Conservation (phyloP, 1,140 invertebrate genomes). For the Drosophila aff. region DNA sequence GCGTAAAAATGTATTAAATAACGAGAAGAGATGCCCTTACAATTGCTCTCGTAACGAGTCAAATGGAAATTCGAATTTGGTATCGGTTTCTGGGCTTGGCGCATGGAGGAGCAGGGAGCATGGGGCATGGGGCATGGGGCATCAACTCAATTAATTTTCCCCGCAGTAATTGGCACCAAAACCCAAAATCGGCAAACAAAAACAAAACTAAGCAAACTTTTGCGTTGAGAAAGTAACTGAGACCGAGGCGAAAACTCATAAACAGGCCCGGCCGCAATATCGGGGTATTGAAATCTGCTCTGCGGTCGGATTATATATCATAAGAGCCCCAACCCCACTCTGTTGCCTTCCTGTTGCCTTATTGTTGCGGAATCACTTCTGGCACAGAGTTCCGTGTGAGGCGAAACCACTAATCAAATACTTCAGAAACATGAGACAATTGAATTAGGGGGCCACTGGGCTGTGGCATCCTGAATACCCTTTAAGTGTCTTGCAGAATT, state of each 20-base stretch:
- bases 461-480: neutral
- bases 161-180: slow-evolving; percentile 27
- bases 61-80: slow-evolving; percentile 16
- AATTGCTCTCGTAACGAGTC: slow-evolving; percentile 7
- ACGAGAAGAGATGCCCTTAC: slow-evolving; percentile 4
- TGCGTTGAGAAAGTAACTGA: slow-evolving; percentile 22
- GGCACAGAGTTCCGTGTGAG: slow-evolving; percentile 20
- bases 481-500: neutral
- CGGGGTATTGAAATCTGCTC: slow-evolving; percentile 16
- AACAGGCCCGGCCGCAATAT: slow-evolving; percentile 5
- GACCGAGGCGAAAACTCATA: neutral
- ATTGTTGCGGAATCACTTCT: slow-evolving; percentile 17
- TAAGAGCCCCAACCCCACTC: neutral
- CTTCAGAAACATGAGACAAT: slow-evolving; percentile 12
- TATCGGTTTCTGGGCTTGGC: neutral
- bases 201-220: slow-evolving; percentile 7
- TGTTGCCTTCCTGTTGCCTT: too few species aligned
- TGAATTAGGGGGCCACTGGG: neutral
- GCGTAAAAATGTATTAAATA: slow-evolving; percentile 29
- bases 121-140: neutral
- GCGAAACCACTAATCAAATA: slow-evolving; percentile 36
- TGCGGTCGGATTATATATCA: slow-evolving; percentile 47
- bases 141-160: slow-evolving; percentile 29
- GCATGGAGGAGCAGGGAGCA: too few species aligned
- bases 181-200: slow-evolving; percentile 28